These are phyloP conservation scores for Chymomyza caudatula DNA, from an alignment of 2,888 invertebrate species.

Conservation along the genomic window DNA sequence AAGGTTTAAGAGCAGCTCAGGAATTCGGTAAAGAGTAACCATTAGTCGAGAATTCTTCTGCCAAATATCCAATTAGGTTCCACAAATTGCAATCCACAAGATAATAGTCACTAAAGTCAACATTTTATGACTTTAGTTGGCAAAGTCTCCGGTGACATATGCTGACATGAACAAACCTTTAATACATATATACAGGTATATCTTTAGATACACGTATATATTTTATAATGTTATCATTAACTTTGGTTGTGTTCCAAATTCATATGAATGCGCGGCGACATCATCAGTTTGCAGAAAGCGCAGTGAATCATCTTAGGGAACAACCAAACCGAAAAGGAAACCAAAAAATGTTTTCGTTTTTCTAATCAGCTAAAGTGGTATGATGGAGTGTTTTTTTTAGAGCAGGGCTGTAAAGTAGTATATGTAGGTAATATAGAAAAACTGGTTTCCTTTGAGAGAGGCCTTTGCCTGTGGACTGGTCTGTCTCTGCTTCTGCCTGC, in stretches of 20 bases:
- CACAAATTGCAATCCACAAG: neutral
- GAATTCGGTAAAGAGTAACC: neutral
- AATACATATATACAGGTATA: neutral
- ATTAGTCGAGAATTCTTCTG: neutral
- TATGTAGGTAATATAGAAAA: slow-evolving; percentile 17
- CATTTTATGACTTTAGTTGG: neutral
- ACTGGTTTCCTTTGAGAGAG: slow-evolving; percentile 50
- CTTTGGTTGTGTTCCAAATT: neutral
- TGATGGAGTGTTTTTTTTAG: neutral
- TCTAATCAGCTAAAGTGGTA: slow-evolving; percentile 36
- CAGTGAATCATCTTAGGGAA: neutral
- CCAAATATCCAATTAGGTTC: neutral
- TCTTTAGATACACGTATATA: neutral
- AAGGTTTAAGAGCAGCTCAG: too few relatives aligned
- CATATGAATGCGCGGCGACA: neutral
- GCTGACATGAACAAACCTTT: neutral
- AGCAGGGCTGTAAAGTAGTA: neutral
- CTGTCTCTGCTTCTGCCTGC: too few relatives aligned
- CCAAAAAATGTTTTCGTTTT: slow-evolving; percentile 21
- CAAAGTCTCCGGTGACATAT: neutral
- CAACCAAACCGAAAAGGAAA: neutral
- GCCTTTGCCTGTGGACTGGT: too few relatives aligned
- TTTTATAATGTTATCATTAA: neutral
- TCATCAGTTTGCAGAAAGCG: neutral
- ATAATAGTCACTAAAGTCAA: neutral